Conservation (phyloP, 2,797 vertebrate species). For the Myiotriccus ornatus region DNA sequence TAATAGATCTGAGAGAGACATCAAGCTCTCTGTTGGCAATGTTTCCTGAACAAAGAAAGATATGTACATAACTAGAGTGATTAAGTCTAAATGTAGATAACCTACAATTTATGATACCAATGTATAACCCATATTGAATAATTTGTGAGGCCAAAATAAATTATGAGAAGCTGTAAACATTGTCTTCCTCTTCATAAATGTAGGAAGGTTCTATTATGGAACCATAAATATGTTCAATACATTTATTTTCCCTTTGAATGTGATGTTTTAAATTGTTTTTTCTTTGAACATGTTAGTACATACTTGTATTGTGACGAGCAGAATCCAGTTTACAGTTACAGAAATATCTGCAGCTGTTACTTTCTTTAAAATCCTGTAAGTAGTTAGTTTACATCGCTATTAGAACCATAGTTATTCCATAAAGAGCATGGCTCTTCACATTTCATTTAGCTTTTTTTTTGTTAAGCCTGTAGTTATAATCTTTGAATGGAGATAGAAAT, state of each 20-base stretch:
- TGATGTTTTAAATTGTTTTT: neutral
- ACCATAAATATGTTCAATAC: neutral
- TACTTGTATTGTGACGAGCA: neutral
- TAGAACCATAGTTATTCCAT: neutral
- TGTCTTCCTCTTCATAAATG: neutral
- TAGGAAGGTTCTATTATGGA: constrained; percentile 13
- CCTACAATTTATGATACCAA: neutral
- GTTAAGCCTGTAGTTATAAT: neutral
- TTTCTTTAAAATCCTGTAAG: neutral
- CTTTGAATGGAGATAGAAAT: neutral
- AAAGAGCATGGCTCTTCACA: neutral
- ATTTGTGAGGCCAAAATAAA: constrained; percentile 10
- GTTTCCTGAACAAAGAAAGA: neutral
- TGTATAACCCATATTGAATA: neutral
- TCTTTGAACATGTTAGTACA: neutral
- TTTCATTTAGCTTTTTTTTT: neutral
- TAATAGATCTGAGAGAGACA: neutral
- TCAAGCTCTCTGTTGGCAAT: neutral
- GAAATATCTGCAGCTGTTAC: neutral
- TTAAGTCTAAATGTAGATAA: constrained; percentile 36
- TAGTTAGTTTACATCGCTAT: neutral
- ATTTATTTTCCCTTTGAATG: neutral
- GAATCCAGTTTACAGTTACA: neutral
- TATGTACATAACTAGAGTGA: neutral
- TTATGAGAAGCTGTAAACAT: neutral